Conservation (phyloP, 2,797 vertebrate genomes). For the Calcarius lapponicus region DNA sequence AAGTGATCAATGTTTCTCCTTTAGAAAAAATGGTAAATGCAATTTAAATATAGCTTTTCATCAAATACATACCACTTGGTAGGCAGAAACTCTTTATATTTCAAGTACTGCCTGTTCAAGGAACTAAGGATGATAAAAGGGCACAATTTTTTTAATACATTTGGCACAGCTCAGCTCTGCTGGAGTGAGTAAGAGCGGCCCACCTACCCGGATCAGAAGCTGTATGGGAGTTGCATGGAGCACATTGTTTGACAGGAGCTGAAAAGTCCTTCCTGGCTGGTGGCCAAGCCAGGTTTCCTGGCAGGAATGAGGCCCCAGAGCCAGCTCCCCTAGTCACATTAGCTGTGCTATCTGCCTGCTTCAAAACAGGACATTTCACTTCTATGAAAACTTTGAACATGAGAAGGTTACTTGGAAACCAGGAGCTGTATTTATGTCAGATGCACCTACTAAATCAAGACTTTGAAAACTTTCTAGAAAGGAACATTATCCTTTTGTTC, state of each 20-base stretch:
- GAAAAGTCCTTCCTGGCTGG: conserved; percentile 9
- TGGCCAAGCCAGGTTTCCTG: conserved; percentile 31
- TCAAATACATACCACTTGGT: background rate
- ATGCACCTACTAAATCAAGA: conserved; percentile 34
- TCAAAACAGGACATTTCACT: background rate
- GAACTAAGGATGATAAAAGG: background rate
- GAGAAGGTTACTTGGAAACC: conserved; percentile 21
- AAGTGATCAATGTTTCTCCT: background rate
- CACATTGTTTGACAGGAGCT: background rate
- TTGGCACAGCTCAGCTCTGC: background rate
- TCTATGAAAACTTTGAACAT: background rate
- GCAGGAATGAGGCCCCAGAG: background rate
- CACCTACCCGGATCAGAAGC: conserved; percentile 38
- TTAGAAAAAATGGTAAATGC: background rate
- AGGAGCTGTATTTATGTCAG: conserved; percentile 20
- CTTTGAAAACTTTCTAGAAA: conserved; percentile 31
- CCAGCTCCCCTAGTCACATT: background rate
- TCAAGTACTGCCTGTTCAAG: background rate
- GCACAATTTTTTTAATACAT: background rate
- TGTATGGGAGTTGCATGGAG: accelerated
- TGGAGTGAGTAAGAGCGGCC: background rate
- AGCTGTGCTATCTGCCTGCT: background rate
- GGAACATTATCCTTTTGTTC: background rate
- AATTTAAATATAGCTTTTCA: background rate
- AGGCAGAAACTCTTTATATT: background rate